Base-by-base conservation (phyloP, 2,113 vertebrate genomes). In the Dasypus novemcinctus region DNA sequence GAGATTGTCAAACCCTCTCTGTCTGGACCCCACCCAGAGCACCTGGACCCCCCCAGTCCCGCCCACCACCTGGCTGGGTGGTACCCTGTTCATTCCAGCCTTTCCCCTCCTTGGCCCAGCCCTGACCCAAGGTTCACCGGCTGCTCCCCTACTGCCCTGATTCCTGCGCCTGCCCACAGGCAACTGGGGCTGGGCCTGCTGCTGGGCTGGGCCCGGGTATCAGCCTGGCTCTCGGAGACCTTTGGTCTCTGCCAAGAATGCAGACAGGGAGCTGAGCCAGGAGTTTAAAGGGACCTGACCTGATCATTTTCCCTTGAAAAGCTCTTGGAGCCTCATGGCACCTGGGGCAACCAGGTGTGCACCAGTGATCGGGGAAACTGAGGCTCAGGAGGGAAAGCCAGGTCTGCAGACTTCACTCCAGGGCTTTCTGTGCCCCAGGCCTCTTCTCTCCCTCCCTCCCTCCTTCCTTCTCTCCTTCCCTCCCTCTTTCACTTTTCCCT, bases 191-290 rank as follows among this genome's bases (percentile, higher is more conserved):
- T 71, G 76, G 68, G 74, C 84, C 74, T 46, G n/a, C 20, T 49
- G 46, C 89, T 64, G 61, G 71, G 85, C 46, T 71, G 76, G 68
- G 74, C 84, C 74, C 41, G n/a, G 43, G 49, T 57, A 38, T 59
- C 72, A 18, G 52, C 76, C 66, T 49, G 87, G n/a, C 31, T 57
- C 43, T 72, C 54, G 29, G 72, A 87, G 76, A 97, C 90, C 93
- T 97, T 95, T 97, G 95, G 85, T 90, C 96, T 95, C 90, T 29
- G 41, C 71, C 71, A 90, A 29, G 59, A 83, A 90, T 90, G 36
- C 18, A 10, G 57, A 59, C 57, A 59, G 57, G 82, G 61, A 93
- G 10, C 90, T 43, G 66, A 80, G 87, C 84, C 84, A 95, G 23
- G 41, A 87, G 29, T 25, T 87, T 85, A 87, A 93, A 95, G 87